Evolutionary conservation across 1,140 invertebrate genomes (phyloP).

Genomic region (Zaprionus inermis): DNA sequence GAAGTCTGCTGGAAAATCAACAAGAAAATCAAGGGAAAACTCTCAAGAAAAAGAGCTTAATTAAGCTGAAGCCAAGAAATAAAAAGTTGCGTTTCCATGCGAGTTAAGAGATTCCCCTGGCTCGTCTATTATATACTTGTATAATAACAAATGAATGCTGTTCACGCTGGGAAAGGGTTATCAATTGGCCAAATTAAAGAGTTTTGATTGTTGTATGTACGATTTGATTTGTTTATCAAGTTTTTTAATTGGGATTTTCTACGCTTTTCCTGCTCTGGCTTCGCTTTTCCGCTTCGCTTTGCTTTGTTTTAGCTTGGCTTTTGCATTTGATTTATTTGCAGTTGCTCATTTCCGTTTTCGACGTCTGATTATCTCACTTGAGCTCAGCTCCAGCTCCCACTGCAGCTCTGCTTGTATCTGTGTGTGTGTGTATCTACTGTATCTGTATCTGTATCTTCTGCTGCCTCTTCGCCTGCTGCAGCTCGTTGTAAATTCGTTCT

Average conservation of each 20-base stretch:
- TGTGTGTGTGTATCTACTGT: constrained; percentile 29
- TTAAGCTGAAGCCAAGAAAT: neutral
- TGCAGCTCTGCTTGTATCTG: constrained; percentile 30
- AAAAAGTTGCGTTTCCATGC: neutral
- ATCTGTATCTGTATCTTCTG: constrained; percentile 35
- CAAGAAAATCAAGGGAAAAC: neutral
- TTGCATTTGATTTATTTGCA: constrained; percentile 72
- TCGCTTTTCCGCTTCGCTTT: neutral
- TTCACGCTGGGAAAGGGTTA: neutral
- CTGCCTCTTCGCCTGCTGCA: constrained; percentile 14
- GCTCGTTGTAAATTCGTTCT: constrained; percentile 78
- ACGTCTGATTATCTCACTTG: constrained; percentile 66
- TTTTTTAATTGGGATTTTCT: constrained; percentile 21
- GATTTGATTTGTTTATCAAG: constrained; percentile 10
- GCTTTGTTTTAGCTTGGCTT: constrained; percentile 30
- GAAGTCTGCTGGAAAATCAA: neutral
- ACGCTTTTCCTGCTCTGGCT: neutral
- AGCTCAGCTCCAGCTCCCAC: constrained; percentile 23
- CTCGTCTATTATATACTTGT: neutral
- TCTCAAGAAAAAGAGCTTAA: neutral
- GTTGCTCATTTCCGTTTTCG: constrained; percentile 68
- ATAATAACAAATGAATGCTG: neutral
- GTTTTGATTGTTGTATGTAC: constrained; percentile 1
- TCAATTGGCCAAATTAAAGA: constrained; percentile 3
- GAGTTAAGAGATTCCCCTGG: neutral